These are phyloP conservation scores for Alcedo quadribrachys DNA, from an alignment of 2,797 vertebrate species.

Conservation along the genomic window DNA sequence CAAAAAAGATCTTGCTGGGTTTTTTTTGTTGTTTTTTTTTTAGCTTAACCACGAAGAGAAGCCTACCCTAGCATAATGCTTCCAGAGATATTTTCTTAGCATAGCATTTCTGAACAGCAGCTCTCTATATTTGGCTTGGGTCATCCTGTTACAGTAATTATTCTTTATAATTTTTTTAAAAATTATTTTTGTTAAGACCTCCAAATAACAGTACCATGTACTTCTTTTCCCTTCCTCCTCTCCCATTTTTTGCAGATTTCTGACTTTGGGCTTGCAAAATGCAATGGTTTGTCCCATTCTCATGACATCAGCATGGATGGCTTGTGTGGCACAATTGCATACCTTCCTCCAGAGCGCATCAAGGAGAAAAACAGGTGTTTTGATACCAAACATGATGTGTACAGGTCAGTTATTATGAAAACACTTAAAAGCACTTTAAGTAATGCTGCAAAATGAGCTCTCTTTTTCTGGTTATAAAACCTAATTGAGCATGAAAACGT, in stretches of 20 bases:
- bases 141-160: neutral
- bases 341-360: constrained; percentile 96
- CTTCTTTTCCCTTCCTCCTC: neutral
- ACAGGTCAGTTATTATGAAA: constrained; percentile 83
- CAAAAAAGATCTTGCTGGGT: neutral
- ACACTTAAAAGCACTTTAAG: neutral
- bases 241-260: constrained; percentile 84
- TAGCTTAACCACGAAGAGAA: neutral
- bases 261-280: constrained; percentile 95
- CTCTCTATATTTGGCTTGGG: neutral
- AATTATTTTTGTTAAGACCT: neutral
- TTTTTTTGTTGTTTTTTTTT: neutral
- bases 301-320: constrained; percentile 97
- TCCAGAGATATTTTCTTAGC: neutral
- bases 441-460: neutral
- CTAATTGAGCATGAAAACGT: neutral
- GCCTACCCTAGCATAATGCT: neutral
- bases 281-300: constrained; percentile 91
- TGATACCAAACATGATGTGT: constrained; percentile 96
- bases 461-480: neutral
- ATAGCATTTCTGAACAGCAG: neutral
- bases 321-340: constrained; percentile 96
- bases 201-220: neutral
- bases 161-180: neutral
- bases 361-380: constrained; percentile 93